Base-by-base conservation (phyloP, 1,140 invertebrate genomes). In the Neuroterus valhalla region DNA sequence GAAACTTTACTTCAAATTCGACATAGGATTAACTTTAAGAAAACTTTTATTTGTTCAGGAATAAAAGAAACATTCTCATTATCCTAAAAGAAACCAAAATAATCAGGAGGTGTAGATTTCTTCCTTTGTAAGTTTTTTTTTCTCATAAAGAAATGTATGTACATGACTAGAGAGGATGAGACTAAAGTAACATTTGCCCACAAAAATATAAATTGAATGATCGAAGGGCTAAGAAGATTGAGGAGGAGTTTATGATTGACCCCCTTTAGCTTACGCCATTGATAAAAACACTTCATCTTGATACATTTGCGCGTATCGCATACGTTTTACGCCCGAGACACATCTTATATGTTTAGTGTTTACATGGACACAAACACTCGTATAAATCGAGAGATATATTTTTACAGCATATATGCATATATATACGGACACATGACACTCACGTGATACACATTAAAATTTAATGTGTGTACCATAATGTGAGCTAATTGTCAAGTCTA, bases 401-500 rank as follows among this genome's bases (percentile, higher is more conserved):
- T 5, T 66, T 66, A 44, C 43, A 14, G 52, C 44, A 74, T 66
- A 72, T 67, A 69, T 38, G 17, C 70, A 69, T 68, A 62, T 50
- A 69, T 69, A 62, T 43, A 19, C 3, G 10, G 43, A 72, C 66
- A 72, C 38, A 42, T 62, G 44, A 70, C 48, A 26, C 68, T 70
- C 44, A 70, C 68, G 68, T 70, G 67, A 71, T 48, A 71, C 66
- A 66, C 70, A 76, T 69, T 72, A 66, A 19, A 75, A 68, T 76
- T 76, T 82, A 76, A 81, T 81, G 71, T 66, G 69, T 62, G 31
- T 38, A 72, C 68, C 44, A 70, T 69, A 74, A 70, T 78, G 73
- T 70, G 42, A 78, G 78, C 50, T 83, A 82, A 83, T 83, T 81
- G 76, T 75, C 70, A 69, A 74, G 81, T 82, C 79, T 77, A 82